Evolutionary conservation across 1,140 invertebrate genomes (phyloP), one percentile per base, ranked within the genome.

Genomic region (Hyposmocoma kahamanoa): DNA sequence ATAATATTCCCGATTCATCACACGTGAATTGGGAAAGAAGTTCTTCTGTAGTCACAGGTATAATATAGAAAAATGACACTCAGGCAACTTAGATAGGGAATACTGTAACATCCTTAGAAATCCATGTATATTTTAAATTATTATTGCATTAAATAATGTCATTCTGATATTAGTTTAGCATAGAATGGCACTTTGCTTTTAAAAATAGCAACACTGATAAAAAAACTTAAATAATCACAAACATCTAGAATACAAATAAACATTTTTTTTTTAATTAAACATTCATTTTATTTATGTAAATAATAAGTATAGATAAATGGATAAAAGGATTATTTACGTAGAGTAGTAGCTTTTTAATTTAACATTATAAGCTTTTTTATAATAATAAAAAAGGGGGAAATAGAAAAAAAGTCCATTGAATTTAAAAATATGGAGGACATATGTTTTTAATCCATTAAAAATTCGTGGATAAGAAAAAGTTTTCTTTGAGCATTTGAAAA

Each of bases 391-490:
- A 36, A 28, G 63, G 53, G 51, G 53, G 24, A 43, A 47, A 45
- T 30, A 50, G 44, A 63, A 58, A 61, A 50, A 32, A 41, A 36
- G 32, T 69, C 72, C 70, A 67, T 61, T 55, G 63, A 72, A 69
- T 72, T 66, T 59, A 18, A 13, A 58, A 56, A 48, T 65, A 80
- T 75, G 73, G 73, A 80, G 55, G 48, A 38, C 54, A 79, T 79
- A 77, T 79, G 74, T 79, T 82, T 72, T 53, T 48, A 64, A 68
- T 79, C 73, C 78, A 69, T 21, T 75, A 58, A 43, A 61, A 73
- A 70, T 68, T 82, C 73, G 41, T 72, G 67, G 73, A 59, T 52
- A 41, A 32, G 41, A 42, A 41, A 17, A 30, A 42, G 5, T 28
- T 28, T 28, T 43, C 43, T 54, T 54, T 50, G n/a, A n/a, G n/a